A percentile compares a stretch with the other conserved stretches of the same genome.
Evolutionary conservation across 2,113 vertebrate genomes (phyloP).

Genomic region (Thalassarche chlororhynchos): DNA sequence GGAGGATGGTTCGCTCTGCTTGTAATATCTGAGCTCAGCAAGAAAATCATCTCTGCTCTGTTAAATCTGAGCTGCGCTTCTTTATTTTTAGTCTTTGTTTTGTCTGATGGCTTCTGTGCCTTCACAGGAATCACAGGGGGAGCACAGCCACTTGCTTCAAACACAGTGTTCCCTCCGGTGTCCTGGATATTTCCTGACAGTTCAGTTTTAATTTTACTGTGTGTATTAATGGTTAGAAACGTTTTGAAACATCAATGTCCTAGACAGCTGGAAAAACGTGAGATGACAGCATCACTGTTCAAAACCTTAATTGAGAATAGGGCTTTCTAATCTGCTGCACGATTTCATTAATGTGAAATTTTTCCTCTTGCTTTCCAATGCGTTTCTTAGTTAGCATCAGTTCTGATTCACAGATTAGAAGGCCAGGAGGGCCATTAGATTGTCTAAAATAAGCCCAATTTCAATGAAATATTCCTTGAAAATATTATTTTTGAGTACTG

Average conservation of each 20-base stretch:
- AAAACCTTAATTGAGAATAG: neutral
- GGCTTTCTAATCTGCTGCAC: neutral
- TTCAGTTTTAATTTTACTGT: neutral
- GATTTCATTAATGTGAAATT: neutral
- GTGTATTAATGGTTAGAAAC: neutral
- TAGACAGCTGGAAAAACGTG: neutral
- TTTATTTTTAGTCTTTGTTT: neutral
- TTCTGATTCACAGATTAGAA: neutral
- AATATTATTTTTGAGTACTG: neutral
- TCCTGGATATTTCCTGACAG: neutral
- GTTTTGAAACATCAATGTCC: neutral
- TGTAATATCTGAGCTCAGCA: neutral
- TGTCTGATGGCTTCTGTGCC: neutral
- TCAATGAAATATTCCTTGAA: neutral
- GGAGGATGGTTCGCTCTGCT: neutral
- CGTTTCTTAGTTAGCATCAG: neutral
- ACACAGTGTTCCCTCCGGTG: rapidly evolving
- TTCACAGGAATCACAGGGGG: neutral
- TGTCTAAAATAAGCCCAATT: neutral
- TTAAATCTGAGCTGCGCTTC: neutral
- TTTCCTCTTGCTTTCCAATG: neutral
- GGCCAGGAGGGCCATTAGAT: neutral
- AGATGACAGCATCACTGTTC: neutral
- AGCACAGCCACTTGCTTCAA: neutral
- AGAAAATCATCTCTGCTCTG: neutral